phyloP scores from a whole-genome alignment of 2,797 vertebrate genomes.

The Clarias laeviceps region DNA sequence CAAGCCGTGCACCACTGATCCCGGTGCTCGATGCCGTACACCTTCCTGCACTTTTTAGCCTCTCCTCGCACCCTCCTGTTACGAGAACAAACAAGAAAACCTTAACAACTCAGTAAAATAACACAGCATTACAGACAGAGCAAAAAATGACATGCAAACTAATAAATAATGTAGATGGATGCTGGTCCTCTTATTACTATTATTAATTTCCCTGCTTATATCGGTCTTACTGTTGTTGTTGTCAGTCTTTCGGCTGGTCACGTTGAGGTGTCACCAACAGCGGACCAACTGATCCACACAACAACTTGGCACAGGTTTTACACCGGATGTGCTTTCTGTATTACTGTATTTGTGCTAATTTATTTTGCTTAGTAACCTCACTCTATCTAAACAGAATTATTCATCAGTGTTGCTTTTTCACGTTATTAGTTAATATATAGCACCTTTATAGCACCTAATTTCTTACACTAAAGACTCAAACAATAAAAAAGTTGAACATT shows the following conservation, averaged over 20 bases:
- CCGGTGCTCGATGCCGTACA: constrained; percentile 88
- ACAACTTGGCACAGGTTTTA: no score
- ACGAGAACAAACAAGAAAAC: not conserved
- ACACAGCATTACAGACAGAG: not conserved
- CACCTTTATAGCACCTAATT: not conserved
- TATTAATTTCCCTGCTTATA: not conserved
- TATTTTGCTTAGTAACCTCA: no score
- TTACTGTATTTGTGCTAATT: not conserved
- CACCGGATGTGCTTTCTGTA: not conserved
- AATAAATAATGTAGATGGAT: not conserved
- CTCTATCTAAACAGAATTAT: not conserved
- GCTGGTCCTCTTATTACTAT: not conserved
- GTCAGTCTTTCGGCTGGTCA: no score
- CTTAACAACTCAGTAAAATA: not conserved
- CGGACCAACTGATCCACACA: no score
- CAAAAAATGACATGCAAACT: not conserved
- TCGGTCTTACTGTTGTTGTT: not conserved
- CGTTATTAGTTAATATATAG: not conserved
- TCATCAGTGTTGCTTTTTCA: not conserved
- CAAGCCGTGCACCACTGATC: constrained; percentile 93
- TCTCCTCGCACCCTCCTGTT: constrained; percentile 86
- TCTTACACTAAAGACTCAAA: not conserved
- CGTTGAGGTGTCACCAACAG: no score
- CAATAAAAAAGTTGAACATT: not conserved
- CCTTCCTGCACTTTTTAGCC: constrained; percentile 91